A percentile compares a stretch with the other conserved stretches of the same genome.
phyloP scores from a whole-genome alignment of 2,888 invertebrate genomes.

The Pocota personata region DNA sequence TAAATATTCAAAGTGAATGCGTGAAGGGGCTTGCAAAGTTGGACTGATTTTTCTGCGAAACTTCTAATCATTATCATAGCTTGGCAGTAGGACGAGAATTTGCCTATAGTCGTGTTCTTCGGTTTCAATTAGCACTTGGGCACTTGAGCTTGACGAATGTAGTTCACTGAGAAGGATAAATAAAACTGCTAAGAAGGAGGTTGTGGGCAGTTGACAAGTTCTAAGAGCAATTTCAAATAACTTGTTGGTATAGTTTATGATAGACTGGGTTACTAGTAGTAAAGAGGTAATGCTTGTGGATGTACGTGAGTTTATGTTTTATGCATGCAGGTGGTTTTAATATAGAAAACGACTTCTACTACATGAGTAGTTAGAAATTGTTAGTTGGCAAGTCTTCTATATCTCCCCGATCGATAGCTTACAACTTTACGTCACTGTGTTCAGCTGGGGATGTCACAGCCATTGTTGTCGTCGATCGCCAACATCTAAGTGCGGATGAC shows the following conservation, averaged over 20 bases:
- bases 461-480: no score
- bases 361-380: no score
- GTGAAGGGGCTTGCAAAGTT: conserved; percentile 20
- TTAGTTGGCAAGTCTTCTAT: no score
- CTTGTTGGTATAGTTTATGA: not conserved
- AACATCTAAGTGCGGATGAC: no score
- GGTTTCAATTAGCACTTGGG: conserved; percentile 18
- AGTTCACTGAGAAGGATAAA: not conserved
- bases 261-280: not conserved
- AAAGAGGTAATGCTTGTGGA: not conserved
- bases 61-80: conserved; percentile 14
- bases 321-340: not conserved
- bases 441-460: no score
- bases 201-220: not conserved
- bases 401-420: no score
- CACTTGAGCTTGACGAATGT: not conserved
- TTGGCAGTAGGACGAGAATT: not conserved
- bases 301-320: not conserved
- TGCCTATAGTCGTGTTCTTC: not conserved
- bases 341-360: not conserved
- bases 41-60: not conserved
- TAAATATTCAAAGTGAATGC: conserved; percentile 39
- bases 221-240: not conserved
- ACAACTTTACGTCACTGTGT: no score
- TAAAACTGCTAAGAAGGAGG: not conserved